Evolutionary conservation across 2,113 vertebrate species (phyloP), one percentile per base, ranked within the genome.

Genomic region (Eidolon helvum): DNA sequence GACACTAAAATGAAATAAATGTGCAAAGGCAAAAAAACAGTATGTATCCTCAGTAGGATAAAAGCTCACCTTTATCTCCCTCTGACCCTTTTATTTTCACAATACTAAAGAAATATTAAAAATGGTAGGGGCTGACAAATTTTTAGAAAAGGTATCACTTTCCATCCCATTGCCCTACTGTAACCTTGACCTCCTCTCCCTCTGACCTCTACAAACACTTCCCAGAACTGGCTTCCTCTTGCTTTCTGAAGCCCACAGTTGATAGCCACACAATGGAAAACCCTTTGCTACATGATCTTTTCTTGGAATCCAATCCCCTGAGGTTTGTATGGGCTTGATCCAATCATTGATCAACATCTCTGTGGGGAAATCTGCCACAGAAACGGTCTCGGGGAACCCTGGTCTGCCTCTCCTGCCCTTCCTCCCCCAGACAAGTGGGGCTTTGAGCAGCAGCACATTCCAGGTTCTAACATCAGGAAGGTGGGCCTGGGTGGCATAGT

Each of bases 1-100:
- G 97, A 98, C 97, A 96, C 97, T 95, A 96, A 97, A 97, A 96
- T 97, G 97, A 97, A 98, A 97, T 98, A 95, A 97, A 98, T 98
- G 97, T 97, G 96, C 93, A 97, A 96, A 98, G 97, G 97, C 94
- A 97, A 91, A 94, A 96, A 97, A 97, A 96, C 97, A 96, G 97
- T 97, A 95, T 98, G 97, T 96, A 92, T 92, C 94, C 88, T 97
- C 96, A 96, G 95, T 94, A 94, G 97, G 94, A 98, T 97, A 77
- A 97, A 97, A 96, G 97, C 92, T 96, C 97, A 97, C 96, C 97
- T 98, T 97, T 97, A 97, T 98, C 97, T 97, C 95, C 88, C 92
- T 97, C 83, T 97, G 96, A 97, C 97, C 96, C 97, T 97, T 97
- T 98, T 96, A 98, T 98, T 98, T 98, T 96, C 94, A 97, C 97